phyloP scores from a whole-genome alignment of 2,113 vertebrate genomes.

The Esox niger region DNA sequence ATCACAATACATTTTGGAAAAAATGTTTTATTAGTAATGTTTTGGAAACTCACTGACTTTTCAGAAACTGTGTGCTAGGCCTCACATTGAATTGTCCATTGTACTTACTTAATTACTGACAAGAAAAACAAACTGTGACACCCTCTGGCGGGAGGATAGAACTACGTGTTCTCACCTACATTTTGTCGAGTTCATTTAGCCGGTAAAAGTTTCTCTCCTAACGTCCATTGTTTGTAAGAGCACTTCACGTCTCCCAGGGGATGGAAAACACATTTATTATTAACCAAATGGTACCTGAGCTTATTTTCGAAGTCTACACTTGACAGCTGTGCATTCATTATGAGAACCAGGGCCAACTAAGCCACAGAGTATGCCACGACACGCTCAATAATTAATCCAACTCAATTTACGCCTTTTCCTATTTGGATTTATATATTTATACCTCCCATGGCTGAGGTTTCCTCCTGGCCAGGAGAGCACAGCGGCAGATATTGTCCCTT shows the following conservation, averaged over 20 bases:
- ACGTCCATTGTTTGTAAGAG: not conserved
- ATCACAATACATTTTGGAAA: no score
- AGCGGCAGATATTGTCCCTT: conserved; percentile 50
- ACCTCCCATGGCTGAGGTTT: no score
- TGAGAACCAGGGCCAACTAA: conserved; percentile 29
- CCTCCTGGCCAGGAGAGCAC: no score
- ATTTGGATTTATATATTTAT: no score
- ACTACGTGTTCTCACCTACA: not conserved
- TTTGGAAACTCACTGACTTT: no score
- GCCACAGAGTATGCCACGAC: conserved; percentile 42
- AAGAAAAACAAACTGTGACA: not conserved
- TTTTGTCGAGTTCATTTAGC: not conserved
- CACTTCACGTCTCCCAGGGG: conserved; percentile 15
- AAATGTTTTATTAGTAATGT: no score
- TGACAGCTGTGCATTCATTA: conserved; percentile 58
- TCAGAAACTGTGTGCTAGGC: no score
- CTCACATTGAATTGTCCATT: not conserved
- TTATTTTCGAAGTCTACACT: conserved; percentile 38
- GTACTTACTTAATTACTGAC: not conserved
- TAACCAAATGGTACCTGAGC: conserved; percentile 23
- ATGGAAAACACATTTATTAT: conserved; percentile 29
- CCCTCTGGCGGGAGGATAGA: conserved; percentile 4
- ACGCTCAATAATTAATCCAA: conserved; percentile 73
- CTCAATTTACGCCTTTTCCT: conserved; percentile 53
- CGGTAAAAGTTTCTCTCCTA: not conserved